Base-by-base conservation (phyloP, 2,888 invertebrate species). In the Dynastes hyllus region DNA sequence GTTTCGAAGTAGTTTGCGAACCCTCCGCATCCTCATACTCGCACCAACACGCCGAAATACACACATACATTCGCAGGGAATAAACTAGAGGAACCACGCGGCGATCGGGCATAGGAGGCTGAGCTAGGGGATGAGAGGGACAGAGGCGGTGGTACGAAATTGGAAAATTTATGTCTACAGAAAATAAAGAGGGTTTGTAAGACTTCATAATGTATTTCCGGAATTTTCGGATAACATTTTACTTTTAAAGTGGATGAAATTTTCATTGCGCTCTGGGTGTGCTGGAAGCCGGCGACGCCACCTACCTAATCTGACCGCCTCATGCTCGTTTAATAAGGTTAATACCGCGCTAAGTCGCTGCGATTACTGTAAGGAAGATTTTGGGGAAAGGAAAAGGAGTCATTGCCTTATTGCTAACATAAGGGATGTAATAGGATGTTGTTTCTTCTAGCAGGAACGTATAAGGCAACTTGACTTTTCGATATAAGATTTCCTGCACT, bases 161-260 rank as follows among this genome's bases (percentile, higher is more conserved):
- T 88, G 88, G 88, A 88, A 87, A 88, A 89, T 89, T 89, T 89
- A 88, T 88, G 87, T 87, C 86, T 85, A 85, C 84, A 85, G 85
- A 85, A 85, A 85, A 86, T 86, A 86, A 87, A 87, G 86, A 87
- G 88, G 87, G 87, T 86, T 83, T 83, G 83, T 86, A 85, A 83
- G 81, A 82, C 83, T 83, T 84, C 82, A 84, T 84, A 83, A 83
- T 83, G 83, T 83, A 83, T 84, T 83, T 84, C 81, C 82, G 80
- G 82, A 80, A 82, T 82, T 82, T 81, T 79, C 82, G 80, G 80
- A 82, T 82, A 81, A 81, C 82, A 78, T 84, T 83, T 80, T 81
- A 81, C 77, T 79, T 79, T 79, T 79, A 77, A 79, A 79, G 63
- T 53, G 79, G 76, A 79, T 76, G 76, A 76, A 76, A 79, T 76